A percentile compares a stretch with the other conserved stretches of the same genome.
Conservation (phyloP, 2,113 vertebrate species). For the Lophotis ruficrista region DNA sequence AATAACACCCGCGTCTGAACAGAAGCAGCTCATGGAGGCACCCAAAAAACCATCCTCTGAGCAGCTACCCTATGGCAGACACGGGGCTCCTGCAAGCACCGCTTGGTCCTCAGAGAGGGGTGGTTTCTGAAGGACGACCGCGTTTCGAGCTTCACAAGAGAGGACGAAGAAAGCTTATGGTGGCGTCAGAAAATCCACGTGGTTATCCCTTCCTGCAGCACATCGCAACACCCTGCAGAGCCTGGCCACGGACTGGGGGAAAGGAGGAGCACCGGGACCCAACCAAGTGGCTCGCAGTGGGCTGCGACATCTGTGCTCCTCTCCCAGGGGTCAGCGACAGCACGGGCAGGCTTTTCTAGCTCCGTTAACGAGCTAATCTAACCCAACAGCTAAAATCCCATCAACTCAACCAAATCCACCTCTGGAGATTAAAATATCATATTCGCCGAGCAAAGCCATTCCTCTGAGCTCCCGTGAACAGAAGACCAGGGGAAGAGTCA, state of each 20-base stretch:
- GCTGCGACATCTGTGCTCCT: background rate
- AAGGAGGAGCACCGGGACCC: background rate
- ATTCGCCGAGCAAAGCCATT: background rate
- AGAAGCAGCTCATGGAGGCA: background rate
- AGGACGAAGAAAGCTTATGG: background rate
- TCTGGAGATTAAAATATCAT: background rate
- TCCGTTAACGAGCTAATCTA: background rate
- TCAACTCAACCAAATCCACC: background rate
- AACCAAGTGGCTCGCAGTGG: background rate
- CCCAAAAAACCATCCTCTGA: background rate
- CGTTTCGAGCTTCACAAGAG: background rate
- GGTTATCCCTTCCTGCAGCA: background rate
- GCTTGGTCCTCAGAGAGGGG: background rate
- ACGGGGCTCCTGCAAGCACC: accelerated
- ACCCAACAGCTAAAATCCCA: constrained; percentile 4
- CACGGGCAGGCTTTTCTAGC: background rate
- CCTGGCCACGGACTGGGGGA: background rate
- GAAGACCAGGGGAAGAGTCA: background rate
- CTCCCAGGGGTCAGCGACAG: background rate
- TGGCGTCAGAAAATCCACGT: background rate
- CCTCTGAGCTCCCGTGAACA: background rate
- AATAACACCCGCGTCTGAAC: background rate
- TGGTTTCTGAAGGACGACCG: accelerated
- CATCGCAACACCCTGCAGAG: background rate
- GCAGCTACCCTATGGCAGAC: background rate